These are phyloP conservation scores for Hirundichthys speculiger DNA, from an alignment of 2,113 vertebrate species.

Conservation along the genomic window DNA sequence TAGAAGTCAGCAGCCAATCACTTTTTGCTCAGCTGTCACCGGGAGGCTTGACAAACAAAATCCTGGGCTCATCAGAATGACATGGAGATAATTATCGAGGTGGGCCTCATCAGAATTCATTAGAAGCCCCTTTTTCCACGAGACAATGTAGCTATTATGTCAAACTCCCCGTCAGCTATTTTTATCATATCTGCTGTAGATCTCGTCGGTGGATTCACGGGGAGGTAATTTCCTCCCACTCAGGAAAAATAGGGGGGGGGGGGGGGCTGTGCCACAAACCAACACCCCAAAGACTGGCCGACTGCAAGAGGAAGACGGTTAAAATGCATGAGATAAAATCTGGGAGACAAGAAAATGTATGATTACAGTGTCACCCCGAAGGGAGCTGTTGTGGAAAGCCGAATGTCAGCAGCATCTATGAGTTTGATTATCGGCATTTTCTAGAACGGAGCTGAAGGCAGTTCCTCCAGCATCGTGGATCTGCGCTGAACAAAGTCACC, in stretches of 20 bases:
- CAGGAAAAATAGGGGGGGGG: slow-evolving; percentile 52
- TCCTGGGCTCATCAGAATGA: slow-evolving; percentile 68
- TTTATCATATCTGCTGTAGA: slow-evolving; percentile 70
- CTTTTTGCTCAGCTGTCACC: slow-evolving; percentile 44
- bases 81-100: slow-evolving; percentile 70
- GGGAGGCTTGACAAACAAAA: slow-evolving; percentile 67
- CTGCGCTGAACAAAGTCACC: no score
- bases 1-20: slow-evolving; percentile 47
- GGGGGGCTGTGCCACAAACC: slow-evolving; percentile 33
- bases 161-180: slow-evolving; percentile 79
- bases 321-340: slow-evolving; percentile 55
- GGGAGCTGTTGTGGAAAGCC: slow-evolving; percentile 54
- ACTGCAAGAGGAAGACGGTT: slow-evolving; percentile 37
- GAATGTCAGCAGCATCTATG: slow-evolving; percentile 52
- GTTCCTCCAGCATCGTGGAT: not conserved
- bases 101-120: slow-evolving; percentile 70
- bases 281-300: slow-evolving; percentile 55
- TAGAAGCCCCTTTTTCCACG: slow-evolving; percentile 61
- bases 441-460: slow-evolving; percentile 38
- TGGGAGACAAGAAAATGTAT: slow-evolving; percentile 49
- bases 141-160: slow-evolving; percentile 78
- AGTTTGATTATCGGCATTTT: slow-evolving; percentile 58
- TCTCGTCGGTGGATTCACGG: slow-evolving; percentile 68
- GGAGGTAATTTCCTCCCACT: slow-evolving; percentile 69
- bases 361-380: slow-evolving; percentile 57